These are phyloP conservation scores for Volucella zonaria DNA, from an alignment of 2,888 invertebrate genomes.

Conservation along the genomic window DNA sequence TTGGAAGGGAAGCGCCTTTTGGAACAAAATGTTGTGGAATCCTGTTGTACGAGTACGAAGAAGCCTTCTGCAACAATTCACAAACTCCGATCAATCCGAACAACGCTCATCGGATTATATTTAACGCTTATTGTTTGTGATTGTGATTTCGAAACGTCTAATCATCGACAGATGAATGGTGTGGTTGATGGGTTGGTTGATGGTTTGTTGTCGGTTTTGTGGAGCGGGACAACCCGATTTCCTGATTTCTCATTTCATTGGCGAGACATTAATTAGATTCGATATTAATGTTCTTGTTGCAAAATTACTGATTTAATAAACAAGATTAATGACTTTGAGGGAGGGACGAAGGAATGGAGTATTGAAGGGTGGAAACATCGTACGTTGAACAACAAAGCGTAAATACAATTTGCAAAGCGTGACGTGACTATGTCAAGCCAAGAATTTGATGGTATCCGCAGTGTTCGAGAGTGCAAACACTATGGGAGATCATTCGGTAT, in stretches of 20 bases:
- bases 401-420: too few species aligned
- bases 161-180: slow-evolving; percentile 18
- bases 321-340: slow-evolving; percentile 56
- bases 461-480: too few species aligned
- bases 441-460: too few species aligned
- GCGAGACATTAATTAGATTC: slow-evolving; percentile 56
- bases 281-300: slow-evolving; percentile 44
- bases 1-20: slow-evolving; percentile 2
- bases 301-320: slow-evolving; percentile 38
- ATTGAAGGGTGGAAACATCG: too few species aligned
- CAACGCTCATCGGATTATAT: slow-evolving; percentile 48
- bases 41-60: not conserved
- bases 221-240: not conserved
- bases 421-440: too few species aligned
- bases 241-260: slow-evolving; percentile 44
- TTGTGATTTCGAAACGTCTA: slow-evolving; percentile 38
- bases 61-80: not conserved
- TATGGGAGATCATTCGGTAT: too few species aligned
- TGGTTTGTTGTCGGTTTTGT: too few species aligned
- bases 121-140: slow-evolving; percentile 13
- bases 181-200: too few species aligned
- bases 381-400: too few species aligned
- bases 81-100: slow-evolving; percentile 2
- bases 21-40: not conserved
- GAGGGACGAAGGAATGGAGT: too few species aligned